Conservation (phyloP, 2,113 vertebrate species). For the Ciconia boyciana region DNA sequence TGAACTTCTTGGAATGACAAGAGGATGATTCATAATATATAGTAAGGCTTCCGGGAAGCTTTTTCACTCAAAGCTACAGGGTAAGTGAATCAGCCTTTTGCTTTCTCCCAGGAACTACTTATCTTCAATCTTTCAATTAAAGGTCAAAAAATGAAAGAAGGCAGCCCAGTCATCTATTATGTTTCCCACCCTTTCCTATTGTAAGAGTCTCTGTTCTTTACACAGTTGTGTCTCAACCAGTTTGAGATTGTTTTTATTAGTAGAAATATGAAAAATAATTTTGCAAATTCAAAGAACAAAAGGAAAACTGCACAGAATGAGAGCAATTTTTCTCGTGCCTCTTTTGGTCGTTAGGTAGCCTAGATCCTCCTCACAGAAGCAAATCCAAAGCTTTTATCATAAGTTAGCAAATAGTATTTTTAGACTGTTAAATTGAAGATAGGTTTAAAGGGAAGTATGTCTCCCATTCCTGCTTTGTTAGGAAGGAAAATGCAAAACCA, state of each 20-base stretch:
- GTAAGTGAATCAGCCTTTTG: slow-evolving; percentile 76
- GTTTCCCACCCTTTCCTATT: background rate
- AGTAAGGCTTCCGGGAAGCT: slow-evolving; percentile 70
- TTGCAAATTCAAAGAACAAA: slow-evolving; percentile 33
- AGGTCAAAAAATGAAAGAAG: slow-evolving; percentile 76
- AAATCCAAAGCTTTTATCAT: background rate
- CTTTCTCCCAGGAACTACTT: slow-evolving; percentile 75
- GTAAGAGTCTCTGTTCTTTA: slow-evolving; percentile 33
- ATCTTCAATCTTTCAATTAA: slow-evolving; percentile 83
- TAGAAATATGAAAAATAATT: slow-evolving; percentile 44
- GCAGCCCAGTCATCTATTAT: slow-evolving; percentile 57
- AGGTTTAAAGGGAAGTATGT: background rate
- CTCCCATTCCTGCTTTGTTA: background rate
- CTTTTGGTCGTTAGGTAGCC: background rate
- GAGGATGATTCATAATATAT: slow-evolving; percentile 71
- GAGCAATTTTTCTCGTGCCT: background rate
- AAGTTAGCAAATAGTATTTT: background rate
- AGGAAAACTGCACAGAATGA: background rate
- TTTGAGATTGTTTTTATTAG: slow-evolving; percentile 30
- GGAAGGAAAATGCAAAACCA: background rate
- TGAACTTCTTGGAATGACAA: slow-evolving; percentile 75
- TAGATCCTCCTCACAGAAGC: background rate
- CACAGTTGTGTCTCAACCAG: background rate
- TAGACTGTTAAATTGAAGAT: background rate
- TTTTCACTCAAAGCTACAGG: slow-evolving; percentile 69